phyloP scores from a whole-genome alignment of 2,888 invertebrate species.

The Oxycera nigricornis region DNA sequence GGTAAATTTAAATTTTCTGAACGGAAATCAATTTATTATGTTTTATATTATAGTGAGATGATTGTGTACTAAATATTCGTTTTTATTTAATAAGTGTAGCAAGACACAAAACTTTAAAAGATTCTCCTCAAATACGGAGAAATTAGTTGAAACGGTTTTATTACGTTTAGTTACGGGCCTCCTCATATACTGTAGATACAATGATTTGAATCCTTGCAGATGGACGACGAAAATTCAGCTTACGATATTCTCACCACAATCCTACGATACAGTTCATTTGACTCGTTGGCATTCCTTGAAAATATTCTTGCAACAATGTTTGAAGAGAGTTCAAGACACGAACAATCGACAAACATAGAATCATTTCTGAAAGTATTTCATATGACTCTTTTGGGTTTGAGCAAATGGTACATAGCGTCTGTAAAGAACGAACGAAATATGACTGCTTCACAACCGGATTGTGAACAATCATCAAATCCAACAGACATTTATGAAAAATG shows the following conservation, averaged over 20 bases:
- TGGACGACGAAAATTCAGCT: conserved; percentile 70
- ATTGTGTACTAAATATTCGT: too few species aligned
- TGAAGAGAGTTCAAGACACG: conserved; percentile 56
- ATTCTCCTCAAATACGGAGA: too few species aligned
- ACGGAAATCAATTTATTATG: too few species aligned
- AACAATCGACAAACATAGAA: conserved; percentile 66
- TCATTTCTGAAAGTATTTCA: conserved; percentile 76
- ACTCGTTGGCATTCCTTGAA: conserved; percentile 71
- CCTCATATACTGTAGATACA: too few species aligned
- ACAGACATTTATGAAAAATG: conserved; percentile 50
- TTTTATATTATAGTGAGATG: too few species aligned
- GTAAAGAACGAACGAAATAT: conserved; percentile 21
- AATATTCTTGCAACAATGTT: conserved; percentile 73
- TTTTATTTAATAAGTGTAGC: too few species aligned
- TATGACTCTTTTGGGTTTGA: conserved; percentile 70
- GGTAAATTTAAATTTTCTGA: too few species aligned
- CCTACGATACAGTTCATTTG: conserved; percentile 72
- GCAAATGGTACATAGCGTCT: conserved; percentile 63
- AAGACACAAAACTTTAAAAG: too few species aligned
- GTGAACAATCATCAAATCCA: conserved; percentile 49
- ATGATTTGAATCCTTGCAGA: conserved; percentile 53
- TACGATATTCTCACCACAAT: conserved; percentile 76
- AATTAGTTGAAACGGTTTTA: too few species aligned
- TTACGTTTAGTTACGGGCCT: too few species aligned
- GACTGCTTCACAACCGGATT: conserved; percentile 48